A percentile compares a stretch with the other conserved stretches of the same genome.
Evolutionary conservation across 2,113 vertebrate genomes (phyloP).

Genomic region (Acanthochromis polyacanthus): DNA sequence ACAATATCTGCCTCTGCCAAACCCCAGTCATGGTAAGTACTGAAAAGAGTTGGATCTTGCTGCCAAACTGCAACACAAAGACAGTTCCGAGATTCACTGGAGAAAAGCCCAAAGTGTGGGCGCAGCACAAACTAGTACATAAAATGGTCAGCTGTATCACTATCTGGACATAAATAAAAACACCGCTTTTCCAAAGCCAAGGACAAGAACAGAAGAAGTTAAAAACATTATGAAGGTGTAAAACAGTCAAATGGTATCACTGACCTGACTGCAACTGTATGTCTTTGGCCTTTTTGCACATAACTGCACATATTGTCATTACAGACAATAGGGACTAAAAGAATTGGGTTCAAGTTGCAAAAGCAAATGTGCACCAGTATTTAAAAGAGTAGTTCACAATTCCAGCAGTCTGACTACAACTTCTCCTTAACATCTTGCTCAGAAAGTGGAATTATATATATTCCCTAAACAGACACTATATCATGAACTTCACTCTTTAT

Average conservation of each 20-base stretch:
- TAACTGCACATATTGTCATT: no score
- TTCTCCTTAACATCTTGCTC: background rate
- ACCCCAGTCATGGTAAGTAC: slow-evolving; percentile 16
- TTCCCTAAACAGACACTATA: background rate
- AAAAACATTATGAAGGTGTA: no score
- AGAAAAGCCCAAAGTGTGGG: slow-evolving; percentile 23
- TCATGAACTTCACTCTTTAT: background rate
- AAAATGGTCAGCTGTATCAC: background rate
- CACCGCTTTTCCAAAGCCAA: no score
- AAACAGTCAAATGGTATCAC: no score
- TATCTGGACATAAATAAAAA: background rate
- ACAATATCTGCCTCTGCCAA: slow-evolving; percentile 35
- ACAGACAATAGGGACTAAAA: no score
- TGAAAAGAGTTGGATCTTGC: background rate
- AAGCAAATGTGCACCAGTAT: no score
- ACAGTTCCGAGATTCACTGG: slow-evolving; percentile 1
- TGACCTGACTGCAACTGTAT: no score
- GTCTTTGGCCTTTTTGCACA: no score
- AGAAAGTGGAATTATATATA: background rate
- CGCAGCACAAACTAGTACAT: slow-evolving; percentile 1
- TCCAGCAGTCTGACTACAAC: background rate
- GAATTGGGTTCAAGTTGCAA: no score
- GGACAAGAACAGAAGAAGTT: no score
- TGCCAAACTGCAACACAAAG: slow-evolving; percentile 51
- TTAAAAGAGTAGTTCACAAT: background rate